Conservation (phyloP, 1,140 invertebrate genomes). For the Ladona fulva region DNA sequence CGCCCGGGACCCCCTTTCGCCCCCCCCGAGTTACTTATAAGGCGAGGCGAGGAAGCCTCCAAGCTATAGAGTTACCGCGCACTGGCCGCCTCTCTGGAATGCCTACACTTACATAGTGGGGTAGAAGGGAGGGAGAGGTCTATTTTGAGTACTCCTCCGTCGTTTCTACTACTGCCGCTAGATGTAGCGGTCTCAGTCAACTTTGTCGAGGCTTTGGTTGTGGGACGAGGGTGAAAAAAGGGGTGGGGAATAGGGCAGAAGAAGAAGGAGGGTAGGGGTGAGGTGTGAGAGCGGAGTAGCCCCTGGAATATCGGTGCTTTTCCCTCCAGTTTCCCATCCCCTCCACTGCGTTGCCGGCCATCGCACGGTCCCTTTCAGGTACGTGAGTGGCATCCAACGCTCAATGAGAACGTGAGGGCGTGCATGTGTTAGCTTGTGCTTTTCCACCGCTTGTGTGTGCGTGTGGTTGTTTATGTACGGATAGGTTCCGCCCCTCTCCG, state of each 20-base stretch:
- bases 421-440: background rate
- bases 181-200: background rate
- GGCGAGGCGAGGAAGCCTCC: background rate
- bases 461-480: background rate
- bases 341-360: background rate
- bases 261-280: background rate
- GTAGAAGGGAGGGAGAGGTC: background rate
- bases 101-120: background rate
- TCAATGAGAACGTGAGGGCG: background rate
- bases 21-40: background rate
- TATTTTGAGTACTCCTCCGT: background rate
- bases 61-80: constrained; percentile 3
- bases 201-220: background rate
- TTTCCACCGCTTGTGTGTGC: background rate
- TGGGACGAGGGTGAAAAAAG: background rate
- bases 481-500: no score
- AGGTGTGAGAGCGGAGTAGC: background rate
- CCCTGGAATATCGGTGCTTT: background rate
- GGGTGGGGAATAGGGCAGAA: background rate
- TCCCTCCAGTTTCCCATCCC: background rate
- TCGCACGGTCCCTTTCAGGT: background rate
- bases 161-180: background rate
- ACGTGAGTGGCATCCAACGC: background rate
- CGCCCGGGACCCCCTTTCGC: background rate
- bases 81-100: background rate